Evolutionary conservation across 2,113 vertebrate species (phyloP).

Genomic region (Opisthocomus hoazin): DNA sequence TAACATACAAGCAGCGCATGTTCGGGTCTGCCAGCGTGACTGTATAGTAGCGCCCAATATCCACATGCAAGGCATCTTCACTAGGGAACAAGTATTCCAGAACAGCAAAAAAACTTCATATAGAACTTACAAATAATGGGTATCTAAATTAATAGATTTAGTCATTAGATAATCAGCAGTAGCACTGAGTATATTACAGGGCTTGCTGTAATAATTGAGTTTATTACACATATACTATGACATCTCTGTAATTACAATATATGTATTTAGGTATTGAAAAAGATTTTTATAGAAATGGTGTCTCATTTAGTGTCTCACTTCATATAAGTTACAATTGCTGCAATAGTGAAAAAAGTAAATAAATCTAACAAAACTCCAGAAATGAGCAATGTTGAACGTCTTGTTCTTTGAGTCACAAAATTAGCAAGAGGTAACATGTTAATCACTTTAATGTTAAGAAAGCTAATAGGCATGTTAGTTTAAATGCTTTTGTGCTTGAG

Average conservation of each 20-base stretch:
- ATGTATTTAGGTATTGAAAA: background rate
- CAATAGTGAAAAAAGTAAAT: background rate
- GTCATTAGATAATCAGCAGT: background rate
- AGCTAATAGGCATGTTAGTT: background rate
- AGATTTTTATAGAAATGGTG: background rate
- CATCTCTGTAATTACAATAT: background rate
- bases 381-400: background rate
- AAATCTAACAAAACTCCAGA: background rate
- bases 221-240: background rate
- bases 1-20: background rate
- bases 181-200: background rate
- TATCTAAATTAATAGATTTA: background rate
- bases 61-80: background rate
- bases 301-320: background rate
- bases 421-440: slow-evolving; percentile 38
- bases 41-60: background rate
- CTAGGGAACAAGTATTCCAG: background rate
- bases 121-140: background rate
- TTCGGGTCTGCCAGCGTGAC: background rate
- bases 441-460: background rate
- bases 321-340: background rate
- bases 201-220: background rate
- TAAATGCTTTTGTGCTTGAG: background rate
- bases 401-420: slow-evolving; percentile 40
- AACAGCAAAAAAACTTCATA: background rate